Conservation (phyloP, 2,888 invertebrate species). For the Trachelus troglodyta region DNA sequence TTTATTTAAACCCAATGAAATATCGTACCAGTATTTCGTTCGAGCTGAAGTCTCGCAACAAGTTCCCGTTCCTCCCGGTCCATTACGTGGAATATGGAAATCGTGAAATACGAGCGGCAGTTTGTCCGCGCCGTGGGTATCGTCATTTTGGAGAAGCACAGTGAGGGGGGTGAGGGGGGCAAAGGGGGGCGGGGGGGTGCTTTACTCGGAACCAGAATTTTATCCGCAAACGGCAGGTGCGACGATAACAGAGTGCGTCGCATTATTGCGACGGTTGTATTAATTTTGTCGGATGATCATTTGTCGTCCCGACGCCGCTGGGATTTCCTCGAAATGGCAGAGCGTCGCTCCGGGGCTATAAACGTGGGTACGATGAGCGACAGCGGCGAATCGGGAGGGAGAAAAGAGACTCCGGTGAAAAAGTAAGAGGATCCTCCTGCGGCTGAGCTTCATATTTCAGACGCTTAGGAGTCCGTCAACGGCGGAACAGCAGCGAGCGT, state of each 20-base stretch:
- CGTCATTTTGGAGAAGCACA: not conserved
- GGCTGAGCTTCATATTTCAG: conserved; percentile 36
- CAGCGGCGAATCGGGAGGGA: not conserved
- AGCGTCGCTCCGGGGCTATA: not conserved
- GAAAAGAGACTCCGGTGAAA: not conserved
- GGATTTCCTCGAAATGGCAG: not conserved
- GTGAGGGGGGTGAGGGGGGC: too few relatives aligned
- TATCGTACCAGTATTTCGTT: not conserved
- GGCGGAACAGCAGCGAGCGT: not conserved
- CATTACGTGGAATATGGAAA: not conserved
- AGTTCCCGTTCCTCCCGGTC: not conserved
- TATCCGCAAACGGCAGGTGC: conserved; percentile 2
- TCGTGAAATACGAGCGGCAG: conserved; percentile 1
- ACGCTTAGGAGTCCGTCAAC: conserved; percentile 25
- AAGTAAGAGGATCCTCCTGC: conserved; percentile 10
- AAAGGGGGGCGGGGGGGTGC: rapidly evolving
- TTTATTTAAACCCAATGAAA: too few relatives aligned
- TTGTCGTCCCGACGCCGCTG: conserved; percentile 12
- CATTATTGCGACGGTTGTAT: conserved; percentile 25
- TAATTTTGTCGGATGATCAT: conserved; percentile 46
- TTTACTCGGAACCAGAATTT: not conserved
- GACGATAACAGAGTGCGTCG: conserved; percentile 4
- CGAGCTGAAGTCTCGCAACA: not conserved
- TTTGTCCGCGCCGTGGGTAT: not conserved
- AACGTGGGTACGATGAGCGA: not conserved